Evolutionary conservation across 2,797 vertebrate genomes (phyloP), one percentile per base, ranked within the genome.

Genomic region (Percopsis omiscomaycus): DNA sequence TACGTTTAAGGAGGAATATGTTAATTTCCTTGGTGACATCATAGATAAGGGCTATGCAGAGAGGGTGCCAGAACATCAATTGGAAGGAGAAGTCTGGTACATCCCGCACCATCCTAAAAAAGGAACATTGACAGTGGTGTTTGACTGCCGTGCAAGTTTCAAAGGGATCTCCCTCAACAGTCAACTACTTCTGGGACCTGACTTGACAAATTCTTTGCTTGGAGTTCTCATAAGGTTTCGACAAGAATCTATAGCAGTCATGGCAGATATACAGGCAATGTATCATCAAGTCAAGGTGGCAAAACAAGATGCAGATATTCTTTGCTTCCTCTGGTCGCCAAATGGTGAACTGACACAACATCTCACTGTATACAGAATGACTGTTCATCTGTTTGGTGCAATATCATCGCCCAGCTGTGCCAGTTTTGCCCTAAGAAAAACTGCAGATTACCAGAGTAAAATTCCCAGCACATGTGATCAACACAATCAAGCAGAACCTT

Each of bases 91-190:
- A 11, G n/a, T 15, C 2, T 50, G 55, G 63, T 53, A 46, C 13
- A 55, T 68, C 15, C 59, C 59, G 6, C 11, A n/a, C 12, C 61
- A 54, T 37, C 49, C 68, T 8, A 10, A 32, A 32, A 70, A 70
- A 15, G 5, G 1, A 37, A 70, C 13, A 3, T 6, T 62, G 5
- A 61, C 53, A 44, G 32, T 56, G 13, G 47, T 57, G 6, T 63
- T 52, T 16, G 50, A 64, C 30, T 55, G 61, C 3, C 44, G 28
- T 0, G 50, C 55, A 16, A 29, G 28, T 2, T 64, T 54, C 6
- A 54, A 71, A 49, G 50, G 56, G 1, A 28, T 3, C 0, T 64
- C 37, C 4, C 6, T 50, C 0, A 50, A 59, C 15, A 28, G 16
- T 13, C 22, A 55, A 5, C 5, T 50, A 4, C 48, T 66, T 3